These are phyloP conservation scores for Brachyhypopomus occidentalis DNA, from an alignment of 2,113 vertebrate species.

Conservation along the genomic window DNA sequence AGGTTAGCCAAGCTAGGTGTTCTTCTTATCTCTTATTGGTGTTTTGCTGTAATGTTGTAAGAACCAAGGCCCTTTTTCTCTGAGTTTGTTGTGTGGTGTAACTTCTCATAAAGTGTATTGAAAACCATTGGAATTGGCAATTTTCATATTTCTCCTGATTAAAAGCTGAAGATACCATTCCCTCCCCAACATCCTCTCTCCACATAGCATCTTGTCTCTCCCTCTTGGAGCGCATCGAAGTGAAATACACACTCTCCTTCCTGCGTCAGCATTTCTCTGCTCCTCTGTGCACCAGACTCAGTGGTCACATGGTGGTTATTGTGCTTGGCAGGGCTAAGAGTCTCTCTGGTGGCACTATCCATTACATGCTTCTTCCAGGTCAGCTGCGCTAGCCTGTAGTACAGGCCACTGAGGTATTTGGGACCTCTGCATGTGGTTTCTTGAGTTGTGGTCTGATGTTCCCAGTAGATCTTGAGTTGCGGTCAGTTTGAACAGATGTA, in stretches of 20 bases:
- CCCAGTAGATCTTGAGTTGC: neutral
- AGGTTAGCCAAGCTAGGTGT: too few relatives aligned
- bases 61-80: too few relatives aligned
- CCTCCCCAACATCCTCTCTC: too few relatives aligned
- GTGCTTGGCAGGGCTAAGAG: conserved; percentile 67
- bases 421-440: neutral
- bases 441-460: neutral
- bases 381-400: neutral
- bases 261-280: neutral
- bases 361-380: neutral
- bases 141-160: too few relatives aligned
- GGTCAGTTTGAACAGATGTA: neutral
- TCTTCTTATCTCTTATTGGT: too few relatives aligned
- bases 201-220: neutral
- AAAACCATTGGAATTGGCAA: too few relatives aligned
- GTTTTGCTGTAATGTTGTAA: too few relatives aligned
- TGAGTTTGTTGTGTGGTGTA: too few relatives aligned
- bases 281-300: neutral
- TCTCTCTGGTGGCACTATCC: conserved; percentile 1
- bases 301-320: conserved; percentile 70
- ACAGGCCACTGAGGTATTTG: neutral
- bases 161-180: too few relatives aligned
- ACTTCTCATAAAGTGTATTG: too few relatives aligned
- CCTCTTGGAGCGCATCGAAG: neutral
- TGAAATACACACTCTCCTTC: neutral